Evolutionary conservation across 2,888 invertebrate genomes (phyloP).

Genomic region (Xylota sylvarum): DNA sequence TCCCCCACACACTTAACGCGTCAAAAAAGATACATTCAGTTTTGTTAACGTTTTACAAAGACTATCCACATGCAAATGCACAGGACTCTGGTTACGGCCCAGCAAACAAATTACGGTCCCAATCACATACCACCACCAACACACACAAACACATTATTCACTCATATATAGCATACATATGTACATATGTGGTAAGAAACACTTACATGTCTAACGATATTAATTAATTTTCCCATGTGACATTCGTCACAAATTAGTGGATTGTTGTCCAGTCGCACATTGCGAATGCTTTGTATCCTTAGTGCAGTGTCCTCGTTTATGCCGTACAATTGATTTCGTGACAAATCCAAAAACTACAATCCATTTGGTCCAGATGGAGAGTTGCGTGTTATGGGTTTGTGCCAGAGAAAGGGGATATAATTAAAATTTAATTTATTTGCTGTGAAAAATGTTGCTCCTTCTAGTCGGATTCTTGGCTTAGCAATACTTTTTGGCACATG

Average conservation of each 20-base stretch:
- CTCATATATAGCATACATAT: not conserved
- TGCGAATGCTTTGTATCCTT: constrained; percentile 84
- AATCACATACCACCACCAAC: too few species aligned
- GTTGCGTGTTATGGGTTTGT: constrained; percentile 63
- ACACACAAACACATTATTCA: not conserved
- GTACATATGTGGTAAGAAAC: constrained; percentile 21
- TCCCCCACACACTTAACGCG: not conserved
- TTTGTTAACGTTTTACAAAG: constrained; percentile 23
- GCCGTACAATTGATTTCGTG: constrained; percentile 89
- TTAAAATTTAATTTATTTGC: constrained; percentile 73
- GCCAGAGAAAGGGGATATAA: constrained; percentile 79
- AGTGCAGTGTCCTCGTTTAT: constrained; percentile 84
- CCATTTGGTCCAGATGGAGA: constrained; percentile 73
- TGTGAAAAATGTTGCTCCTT: constrained; percentile 68
- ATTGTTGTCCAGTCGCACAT: constrained; percentile 84
- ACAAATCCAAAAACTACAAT: constrained; percentile 88
- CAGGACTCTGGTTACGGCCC: constrained; percentile 7
- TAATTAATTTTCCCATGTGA: constrained; percentile 85
- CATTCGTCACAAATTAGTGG: constrained; percentile 85
- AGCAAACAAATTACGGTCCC: constrained; percentile 41
- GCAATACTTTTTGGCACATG: constrained; percentile 57
- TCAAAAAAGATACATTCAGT: constrained; percentile 13
- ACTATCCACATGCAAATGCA: constrained; percentile 60
- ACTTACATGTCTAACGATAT: constrained; percentile 84
- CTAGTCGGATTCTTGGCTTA: constrained; percentile 20